Evolutionary conservation across 2,888 invertebrate genomes (phyloP).

Genomic region (Monopis laevigella): DNA sequence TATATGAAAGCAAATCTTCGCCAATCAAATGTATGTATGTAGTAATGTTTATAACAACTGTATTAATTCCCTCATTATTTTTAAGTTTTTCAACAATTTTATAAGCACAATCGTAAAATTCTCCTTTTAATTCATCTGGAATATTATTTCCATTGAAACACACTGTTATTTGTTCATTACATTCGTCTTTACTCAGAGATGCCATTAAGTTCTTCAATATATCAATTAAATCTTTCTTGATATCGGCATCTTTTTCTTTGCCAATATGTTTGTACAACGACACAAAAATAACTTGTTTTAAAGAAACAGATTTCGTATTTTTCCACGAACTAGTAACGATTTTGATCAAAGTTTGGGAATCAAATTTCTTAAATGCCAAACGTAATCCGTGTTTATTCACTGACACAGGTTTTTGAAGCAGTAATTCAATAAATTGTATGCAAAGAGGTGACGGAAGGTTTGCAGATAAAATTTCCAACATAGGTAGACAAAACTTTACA

Average conservation of each 20-base stretch:
- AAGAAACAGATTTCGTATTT: constrained; percentile 31
- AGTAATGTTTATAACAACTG: constrained; percentile 24
- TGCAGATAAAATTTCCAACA: constrained; percentile 30
- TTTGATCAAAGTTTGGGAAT: constrained; percentile 25
- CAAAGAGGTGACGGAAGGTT: constrained; percentile 28
- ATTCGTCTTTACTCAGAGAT: constrained; percentile 30
- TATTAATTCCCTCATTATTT: constrained; percentile 17
- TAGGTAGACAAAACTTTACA: constrained; percentile 29
- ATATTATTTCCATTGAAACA: constrained; percentile 23
- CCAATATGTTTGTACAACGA: background rate
- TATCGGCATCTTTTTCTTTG: constrained; percentile 15
- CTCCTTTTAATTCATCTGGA: constrained; percentile 23
- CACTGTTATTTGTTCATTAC: constrained; percentile 27
- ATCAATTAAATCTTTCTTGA: constrained; percentile 27
- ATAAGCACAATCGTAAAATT: constrained; percentile 22
- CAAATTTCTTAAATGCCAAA: constrained; percentile 33
- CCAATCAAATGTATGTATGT: constrained; percentile 22
- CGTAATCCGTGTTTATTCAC: constrained; percentile 38
- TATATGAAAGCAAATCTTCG: constrained; percentile 22
- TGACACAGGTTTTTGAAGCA: constrained; percentile 30
- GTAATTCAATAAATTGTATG: constrained; percentile 27
- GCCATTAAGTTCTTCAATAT: constrained; percentile 28
- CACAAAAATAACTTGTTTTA: constrained; percentile 28
- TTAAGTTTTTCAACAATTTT: background rate
- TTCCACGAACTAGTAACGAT: constrained; percentile 27